These are phyloP conservation scores for Oxyruncus cristatus DNA, from an alignment of 2,113 vertebrate species.

Conservation along the genomic window DNA sequence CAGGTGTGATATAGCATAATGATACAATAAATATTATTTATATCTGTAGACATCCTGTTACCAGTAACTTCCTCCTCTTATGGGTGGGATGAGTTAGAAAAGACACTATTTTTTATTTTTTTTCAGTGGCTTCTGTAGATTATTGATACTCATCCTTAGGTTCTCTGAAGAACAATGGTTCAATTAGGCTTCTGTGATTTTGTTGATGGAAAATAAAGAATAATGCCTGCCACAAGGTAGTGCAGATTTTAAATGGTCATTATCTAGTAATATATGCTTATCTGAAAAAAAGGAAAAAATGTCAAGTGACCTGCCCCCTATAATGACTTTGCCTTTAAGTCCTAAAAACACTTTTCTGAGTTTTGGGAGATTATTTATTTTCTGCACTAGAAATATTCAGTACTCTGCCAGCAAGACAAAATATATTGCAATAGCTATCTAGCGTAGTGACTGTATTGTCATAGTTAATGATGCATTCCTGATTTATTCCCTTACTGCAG, in stretches of 20 bases:
- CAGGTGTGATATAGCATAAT: not conserved
- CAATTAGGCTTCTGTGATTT: slow-evolving; percentile 3
- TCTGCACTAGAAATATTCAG: not conserved
- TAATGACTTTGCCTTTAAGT: slow-evolving; percentile 26
- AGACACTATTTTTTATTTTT: not conserved
- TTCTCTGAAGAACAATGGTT: not conserved
- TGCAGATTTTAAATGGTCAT: not conserved
- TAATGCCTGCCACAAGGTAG: not conserved
- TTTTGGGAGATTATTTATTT: not conserved
- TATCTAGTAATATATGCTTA: not conserved
- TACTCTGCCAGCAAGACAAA: not conserved
- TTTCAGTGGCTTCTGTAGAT: not conserved
- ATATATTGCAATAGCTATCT: not conserved
- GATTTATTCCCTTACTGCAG: not conserved
- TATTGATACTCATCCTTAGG: not conserved
- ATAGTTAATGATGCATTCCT: not conserved
- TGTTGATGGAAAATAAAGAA: slow-evolving; percentile 10
- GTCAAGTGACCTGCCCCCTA: not conserved
- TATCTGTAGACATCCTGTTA: not conserved
- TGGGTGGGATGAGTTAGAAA: not conserved
- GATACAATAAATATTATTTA: not conserved
- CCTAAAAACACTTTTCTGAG: not conserved
- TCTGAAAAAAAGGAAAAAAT: not conserved
- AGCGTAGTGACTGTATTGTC: not conserved
- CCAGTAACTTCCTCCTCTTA: not conserved